A percentile compares a stretch with the other conserved stretches of the same genome.
These are phyloP conservation scores for Ctenodactylus gundi DNA, from an alignment of 2,113 vertebrate species.

Conservation along the genomic window DNA sequence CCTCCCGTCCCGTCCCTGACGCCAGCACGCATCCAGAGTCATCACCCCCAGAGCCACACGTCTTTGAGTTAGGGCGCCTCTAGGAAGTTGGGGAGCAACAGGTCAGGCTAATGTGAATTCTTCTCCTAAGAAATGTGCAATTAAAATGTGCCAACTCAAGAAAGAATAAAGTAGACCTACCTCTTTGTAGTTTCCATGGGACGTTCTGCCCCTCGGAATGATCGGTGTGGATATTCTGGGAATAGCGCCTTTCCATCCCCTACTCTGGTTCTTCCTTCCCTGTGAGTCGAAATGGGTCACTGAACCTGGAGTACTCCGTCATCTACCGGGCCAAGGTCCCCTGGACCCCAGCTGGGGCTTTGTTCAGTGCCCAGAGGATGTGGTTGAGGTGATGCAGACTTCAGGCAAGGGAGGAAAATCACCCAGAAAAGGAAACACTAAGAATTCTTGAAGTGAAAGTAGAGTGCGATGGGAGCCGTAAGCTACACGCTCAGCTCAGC, in stretches of 20 bases:
- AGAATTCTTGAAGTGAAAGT: background rate
- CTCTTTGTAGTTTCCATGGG: background rate
- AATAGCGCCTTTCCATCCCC: background rate
- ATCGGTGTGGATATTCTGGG: background rate
- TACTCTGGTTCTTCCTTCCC: background rate
- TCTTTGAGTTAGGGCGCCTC: background rate
- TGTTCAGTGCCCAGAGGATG: background rate
- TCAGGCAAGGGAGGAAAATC: background rate
- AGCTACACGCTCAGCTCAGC: too few species aligned
- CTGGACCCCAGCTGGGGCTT: background rate
- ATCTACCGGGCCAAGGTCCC: background rate
- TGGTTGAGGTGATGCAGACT: background rate
- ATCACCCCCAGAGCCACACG: background rate
- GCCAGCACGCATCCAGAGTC: background rate
- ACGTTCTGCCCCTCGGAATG: background rate
- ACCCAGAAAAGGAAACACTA: conserved; percentile 29
- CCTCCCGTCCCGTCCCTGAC: too few species aligned
- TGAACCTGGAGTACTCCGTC: background rate
- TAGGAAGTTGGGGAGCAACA: background rate
- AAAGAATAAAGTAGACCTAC: background rate
- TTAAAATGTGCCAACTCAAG: background rate
- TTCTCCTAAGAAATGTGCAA: background rate
- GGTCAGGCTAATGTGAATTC: background rate
- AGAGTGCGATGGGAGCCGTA: background rate
- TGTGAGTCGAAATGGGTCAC: background rate